A percentile compares a stretch with the other conserved stretches of the same genome.
These are phyloP conservation scores for Caenorhabditis panamensis DNA, from an alignment of 2,888 invertebrate species.

Conservation along the genomic window DNA sequence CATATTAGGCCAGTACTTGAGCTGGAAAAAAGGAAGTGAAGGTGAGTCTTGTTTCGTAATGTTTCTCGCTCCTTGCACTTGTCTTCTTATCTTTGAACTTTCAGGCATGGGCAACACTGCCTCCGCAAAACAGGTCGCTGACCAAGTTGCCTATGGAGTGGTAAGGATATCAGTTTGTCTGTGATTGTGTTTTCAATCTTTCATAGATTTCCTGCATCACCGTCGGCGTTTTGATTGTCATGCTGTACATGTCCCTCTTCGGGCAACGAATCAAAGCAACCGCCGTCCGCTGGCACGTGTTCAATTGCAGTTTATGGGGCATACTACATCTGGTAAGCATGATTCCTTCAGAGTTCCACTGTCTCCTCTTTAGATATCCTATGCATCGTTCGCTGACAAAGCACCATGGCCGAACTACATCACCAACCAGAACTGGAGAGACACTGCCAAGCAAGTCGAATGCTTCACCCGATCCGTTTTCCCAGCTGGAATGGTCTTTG, in stretches of 20 bases:
- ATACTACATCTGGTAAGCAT: conserved; percentile 62
- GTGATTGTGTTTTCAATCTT: neutral
- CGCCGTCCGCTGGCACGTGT: conserved; percentile 67
- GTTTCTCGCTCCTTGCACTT: neutral
- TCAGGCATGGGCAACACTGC: conserved; percentile 56
- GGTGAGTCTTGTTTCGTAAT: conserved; percentile 8
- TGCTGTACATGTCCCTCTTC: conserved; percentile 66
- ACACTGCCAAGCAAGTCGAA: conserved; percentile 62
- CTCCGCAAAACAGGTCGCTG: conserved; percentile 52
- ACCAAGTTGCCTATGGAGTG: conserved; percentile 61
- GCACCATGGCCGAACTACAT: conserved; percentile 69
- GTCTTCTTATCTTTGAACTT: neutral
- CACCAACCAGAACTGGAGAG: conserved; percentile 58
- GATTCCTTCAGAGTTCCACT: neutral
- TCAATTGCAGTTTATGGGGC: conserved; percentile 69
- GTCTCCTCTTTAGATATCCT: conserved; percentile 49
- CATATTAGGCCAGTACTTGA: conserved; percentile 39
- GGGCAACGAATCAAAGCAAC: conserved; percentile 64
- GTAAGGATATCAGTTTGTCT: conserved; percentile 5
- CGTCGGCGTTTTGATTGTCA: conserved; percentile 62
- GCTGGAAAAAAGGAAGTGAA: conserved; percentile 47
- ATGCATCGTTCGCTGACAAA: conserved; percentile 64
- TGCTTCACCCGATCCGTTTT: conserved; percentile 69
- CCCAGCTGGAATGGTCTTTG: conserved; percentile 70
- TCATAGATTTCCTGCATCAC: conserved; percentile 60